Evolutionary conservation across 2,797 vertebrate genomes (phyloP).

Genomic region (Chelon labrosus): DNA sequence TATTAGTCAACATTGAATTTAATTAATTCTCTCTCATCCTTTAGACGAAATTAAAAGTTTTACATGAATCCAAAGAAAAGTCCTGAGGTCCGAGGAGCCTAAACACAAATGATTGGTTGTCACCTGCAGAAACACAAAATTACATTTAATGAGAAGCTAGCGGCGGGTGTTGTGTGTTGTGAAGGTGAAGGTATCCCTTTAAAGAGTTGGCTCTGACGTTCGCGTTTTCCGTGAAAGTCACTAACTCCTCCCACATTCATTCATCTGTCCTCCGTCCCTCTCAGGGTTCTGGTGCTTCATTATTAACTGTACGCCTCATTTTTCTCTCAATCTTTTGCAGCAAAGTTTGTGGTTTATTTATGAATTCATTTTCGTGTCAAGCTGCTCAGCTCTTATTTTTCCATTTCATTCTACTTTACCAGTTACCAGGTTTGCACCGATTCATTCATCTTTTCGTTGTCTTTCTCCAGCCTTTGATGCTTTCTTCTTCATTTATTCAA

Average conservation of each 20-base stretch:
- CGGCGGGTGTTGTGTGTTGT: not conserved
- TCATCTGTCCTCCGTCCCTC: constrained; percentile 16
- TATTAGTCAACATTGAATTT: too few relatives aligned
- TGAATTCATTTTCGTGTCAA: constrained; percentile 14
- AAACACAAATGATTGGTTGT: too few relatives aligned
- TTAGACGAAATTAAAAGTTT: not conserved
- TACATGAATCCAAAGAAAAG: too few relatives aligned
- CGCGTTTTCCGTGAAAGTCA: not conserved
- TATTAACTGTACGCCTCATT: not conserved
- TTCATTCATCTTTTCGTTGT: not conserved
- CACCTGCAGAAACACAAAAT: too few relatives aligned
- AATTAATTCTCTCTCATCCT: too few relatives aligned
- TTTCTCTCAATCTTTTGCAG: constrained; percentile 17
- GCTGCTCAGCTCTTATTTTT: constrained; percentile 17
- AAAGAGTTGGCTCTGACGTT: not conserved
- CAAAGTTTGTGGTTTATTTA: not conserved
- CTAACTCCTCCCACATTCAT: constrained; percentile 1
- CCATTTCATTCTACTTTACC: not conserved
- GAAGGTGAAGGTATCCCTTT: constrained; percentile 23
- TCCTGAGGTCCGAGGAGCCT: too few relatives aligned
- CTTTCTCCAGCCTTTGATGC: not conserved
- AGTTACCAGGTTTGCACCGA: constrained; percentile 23
- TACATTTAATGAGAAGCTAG: too few relatives aligned
- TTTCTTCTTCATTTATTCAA: constrained; percentile 2
- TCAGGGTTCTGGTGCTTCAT: constrained; percentile 26